Percentiles rank a stretch among this genome's conserved stretches.
Evolutionary conservation across 2,888 invertebrate species (phyloP).

Genomic region (Pollenia griseotomentosa): DNA sequence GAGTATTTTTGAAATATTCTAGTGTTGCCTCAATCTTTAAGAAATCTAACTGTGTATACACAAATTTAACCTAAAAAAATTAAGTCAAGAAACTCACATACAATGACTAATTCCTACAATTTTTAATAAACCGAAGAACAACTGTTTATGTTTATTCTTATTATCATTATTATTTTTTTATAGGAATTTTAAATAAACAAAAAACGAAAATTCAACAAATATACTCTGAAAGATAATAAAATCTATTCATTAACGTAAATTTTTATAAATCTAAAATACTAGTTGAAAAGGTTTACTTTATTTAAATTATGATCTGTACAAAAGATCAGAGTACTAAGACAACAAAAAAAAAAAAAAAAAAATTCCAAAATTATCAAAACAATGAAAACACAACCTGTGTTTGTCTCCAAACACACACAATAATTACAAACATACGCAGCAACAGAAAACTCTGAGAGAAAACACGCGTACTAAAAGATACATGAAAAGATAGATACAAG

Average conservation of each 20-base stretch:
- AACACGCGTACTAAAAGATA: conserved; percentile 47
- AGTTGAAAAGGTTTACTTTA: conserved; percentile 34
- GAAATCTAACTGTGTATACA: too few species aligned
- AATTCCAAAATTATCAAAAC: conserved; percentile 15
- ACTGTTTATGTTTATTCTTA: neutral
- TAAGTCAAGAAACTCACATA: too few species aligned
- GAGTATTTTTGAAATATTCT: too few species aligned
- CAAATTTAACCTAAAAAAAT: too few species aligned
- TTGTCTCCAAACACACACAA: conserved; percentile 15
- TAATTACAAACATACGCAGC: neutral
- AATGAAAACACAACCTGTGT: conserved; percentile 49
- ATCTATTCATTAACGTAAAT: too few species aligned
- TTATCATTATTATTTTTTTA: neutral
- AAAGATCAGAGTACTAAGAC: conserved; percentile 33
- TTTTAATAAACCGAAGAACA: conserved; percentile 8
- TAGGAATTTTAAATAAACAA: neutral
- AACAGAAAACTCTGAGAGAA: conserved; percentile 43
- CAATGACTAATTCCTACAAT: neutral
- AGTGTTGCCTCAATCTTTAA: too few species aligned
- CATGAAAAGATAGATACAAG: conserved; percentile 20
- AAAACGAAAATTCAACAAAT: neutral
- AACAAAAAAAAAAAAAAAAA: conserved; percentile 3
- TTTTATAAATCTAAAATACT: neutral
- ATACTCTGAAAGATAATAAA: conserved; percentile 16
- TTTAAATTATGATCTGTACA: conserved; percentile 44